phyloP scores from a whole-genome alignment of 53 echinoderm and acorn worm genomes.

The Stichopus horrens region DNA sequence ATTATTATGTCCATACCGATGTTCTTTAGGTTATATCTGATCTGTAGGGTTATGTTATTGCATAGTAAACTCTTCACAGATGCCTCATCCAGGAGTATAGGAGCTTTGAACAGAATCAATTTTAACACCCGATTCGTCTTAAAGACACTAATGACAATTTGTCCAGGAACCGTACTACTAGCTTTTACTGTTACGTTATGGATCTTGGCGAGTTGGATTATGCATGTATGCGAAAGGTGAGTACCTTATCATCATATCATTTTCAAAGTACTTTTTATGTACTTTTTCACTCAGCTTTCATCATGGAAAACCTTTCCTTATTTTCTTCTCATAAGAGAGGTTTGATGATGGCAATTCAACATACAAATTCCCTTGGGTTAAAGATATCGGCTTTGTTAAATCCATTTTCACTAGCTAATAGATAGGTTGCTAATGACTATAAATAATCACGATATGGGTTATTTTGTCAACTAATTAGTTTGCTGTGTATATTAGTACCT shows the following conservation, averaged over 20 bases:
- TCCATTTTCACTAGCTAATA: too few relatives aligned
- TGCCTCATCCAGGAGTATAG: constrained; percentile 98
- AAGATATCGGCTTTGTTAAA: too few relatives aligned
- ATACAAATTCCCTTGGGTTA: too few relatives aligned
- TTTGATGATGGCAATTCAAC: too few relatives aligned
- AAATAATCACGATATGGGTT: too few relatives aligned
- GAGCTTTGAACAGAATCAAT: constrained; percentile 97
- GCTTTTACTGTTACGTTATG: constrained; percentile 98
- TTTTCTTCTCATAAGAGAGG: too few relatives aligned
- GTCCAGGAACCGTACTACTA: constrained; percentile 97
- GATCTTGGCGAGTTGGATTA: constrained; percentile 99
- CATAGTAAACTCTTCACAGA: constrained; percentile 99
- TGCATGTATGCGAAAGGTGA: constrained; percentile 99
- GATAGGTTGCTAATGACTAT: too few relatives aligned
- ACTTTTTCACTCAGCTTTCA: too few relatives aligned
- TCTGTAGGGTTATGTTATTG: constrained; percentile 98
- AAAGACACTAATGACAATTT: constrained; percentile 99
- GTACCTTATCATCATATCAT: not conserved
- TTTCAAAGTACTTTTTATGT: not conserved
- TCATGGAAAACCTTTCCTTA: too few relatives aligned
- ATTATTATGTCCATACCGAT: constrained; percentile 97
- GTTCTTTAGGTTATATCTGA: constrained; percentile 98
- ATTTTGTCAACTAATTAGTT: too few relatives aligned
- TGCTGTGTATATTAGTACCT: too few relatives aligned
- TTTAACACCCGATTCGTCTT: constrained; percentile 98